These are phyloP conservation scores for Drosophila persimilis DNA, from an alignment of 1,140 invertebrate species.

Conservation along the genomic window DNA sequence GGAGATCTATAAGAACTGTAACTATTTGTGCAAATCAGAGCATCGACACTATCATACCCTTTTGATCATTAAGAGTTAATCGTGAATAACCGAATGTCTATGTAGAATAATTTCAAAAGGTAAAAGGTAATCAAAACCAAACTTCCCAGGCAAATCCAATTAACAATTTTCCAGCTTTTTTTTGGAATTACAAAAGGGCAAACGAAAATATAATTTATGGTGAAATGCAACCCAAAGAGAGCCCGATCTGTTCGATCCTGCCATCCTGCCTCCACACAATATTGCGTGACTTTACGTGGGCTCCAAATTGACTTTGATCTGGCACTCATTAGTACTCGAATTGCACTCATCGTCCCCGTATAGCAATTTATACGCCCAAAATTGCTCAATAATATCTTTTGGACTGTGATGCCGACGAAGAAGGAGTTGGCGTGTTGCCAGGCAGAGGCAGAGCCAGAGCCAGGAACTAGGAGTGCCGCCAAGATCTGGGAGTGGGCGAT, in stretches of 20 bases:
- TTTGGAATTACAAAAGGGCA: background rate
- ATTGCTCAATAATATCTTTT: conserved; percentile 66
- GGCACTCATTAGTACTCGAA: conserved; percentile 71
- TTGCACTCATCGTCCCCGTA: conserved; percentile 46
- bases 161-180: no score
- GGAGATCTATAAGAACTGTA: background rate
- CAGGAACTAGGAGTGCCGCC: conserved; percentile 63
- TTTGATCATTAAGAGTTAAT: background rate
- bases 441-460: conserved; percentile 11
- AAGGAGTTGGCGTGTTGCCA: conserved; percentile 55
- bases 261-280: conserved; percentile 40
- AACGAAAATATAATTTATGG: conserved; percentile 14
- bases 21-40: no score
- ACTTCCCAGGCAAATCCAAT: no score
- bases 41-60: no score
- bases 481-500: conserved; percentile 47
- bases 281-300: conserved; percentile 70
- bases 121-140: no score
- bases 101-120: no score
- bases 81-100: background rate
- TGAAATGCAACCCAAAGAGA: background rate
- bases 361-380: conserved; percentile 31
- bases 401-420: conserved; percentile 15
- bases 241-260: conserved; percentile 32
- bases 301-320: conserved; percentile 68